Evolutionary conservation across 2,888 invertebrate species (phyloP).

Genomic region (Drosophila mayaguana): DNA sequence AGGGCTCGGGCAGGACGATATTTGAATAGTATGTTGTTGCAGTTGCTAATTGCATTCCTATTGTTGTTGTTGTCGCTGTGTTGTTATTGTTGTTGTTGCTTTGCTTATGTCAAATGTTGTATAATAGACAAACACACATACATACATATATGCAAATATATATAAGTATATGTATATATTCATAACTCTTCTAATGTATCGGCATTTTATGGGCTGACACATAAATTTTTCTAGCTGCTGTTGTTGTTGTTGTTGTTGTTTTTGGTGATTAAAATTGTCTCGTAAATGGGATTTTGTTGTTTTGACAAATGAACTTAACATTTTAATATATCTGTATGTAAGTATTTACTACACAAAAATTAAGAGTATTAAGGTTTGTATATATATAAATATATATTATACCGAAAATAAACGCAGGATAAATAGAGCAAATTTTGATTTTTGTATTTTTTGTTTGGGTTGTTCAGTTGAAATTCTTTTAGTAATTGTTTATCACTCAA

Average conservation of each 20-base stretch:
- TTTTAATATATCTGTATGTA: conserved; percentile 30
- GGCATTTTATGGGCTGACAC: conserved; percentile 24
- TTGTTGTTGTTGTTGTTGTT: conserved; percentile 21
- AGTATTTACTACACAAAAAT: conserved; percentile 59
- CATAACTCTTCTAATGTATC: conserved; percentile 44
- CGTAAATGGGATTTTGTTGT: conserved; percentile 25
- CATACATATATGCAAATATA: background rate
- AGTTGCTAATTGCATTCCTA: conserved; percentile 44
- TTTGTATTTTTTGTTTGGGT: background rate
- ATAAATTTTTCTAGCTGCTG: conserved; percentile 22
- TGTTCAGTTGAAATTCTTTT: conserved; percentile 24
- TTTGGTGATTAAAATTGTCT: conserved; percentile 29
- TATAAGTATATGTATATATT: background rate
- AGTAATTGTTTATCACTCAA: conserved; percentile 45
- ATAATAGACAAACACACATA: conserved; percentile 21
- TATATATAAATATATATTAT: conserved; percentile 16
- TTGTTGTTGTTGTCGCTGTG: conserved; percentile 17
- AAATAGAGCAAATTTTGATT: conserved; percentile 27
- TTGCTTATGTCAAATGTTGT: conserved; percentile 38
- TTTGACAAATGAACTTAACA: conserved; percentile 53
- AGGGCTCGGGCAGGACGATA: conserved; percentile 80
- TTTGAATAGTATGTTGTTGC: conserved; percentile 65
- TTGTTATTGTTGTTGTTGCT: background rate
- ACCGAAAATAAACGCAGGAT: conserved; percentile 37
- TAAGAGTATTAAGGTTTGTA: conserved; percentile 34